Evolutionary conservation across 2,888 invertebrate species (phyloP), one percentile per base, ranked within the genome.

Genomic region (Temnothorax unifasciatus): DNA sequence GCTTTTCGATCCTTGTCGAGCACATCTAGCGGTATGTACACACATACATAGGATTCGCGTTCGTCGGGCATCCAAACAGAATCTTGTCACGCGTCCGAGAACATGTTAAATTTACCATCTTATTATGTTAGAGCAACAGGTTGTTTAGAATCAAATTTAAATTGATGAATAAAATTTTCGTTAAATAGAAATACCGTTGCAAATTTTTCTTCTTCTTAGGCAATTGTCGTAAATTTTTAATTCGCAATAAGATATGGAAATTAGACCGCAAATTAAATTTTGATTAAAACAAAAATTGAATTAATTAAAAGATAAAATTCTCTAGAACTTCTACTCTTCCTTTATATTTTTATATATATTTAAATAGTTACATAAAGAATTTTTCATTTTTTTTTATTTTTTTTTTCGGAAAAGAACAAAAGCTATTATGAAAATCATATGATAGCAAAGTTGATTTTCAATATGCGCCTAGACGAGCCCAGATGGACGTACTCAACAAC

Each of bases 1-100:
- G 91, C 85, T 89, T 85, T 89, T 88, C 89, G 88, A 89, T 88
- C 84, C 71, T 69, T 41, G 71, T 59, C 79, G 47, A 73, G 79
- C 47, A 25, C 0, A 38, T 71, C 59, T 81, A 71, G 71, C 88
- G 89, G 77, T 87, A 50, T 61, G 52, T 63, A 81, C 41, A 3
- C 21, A 61, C 25, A 66, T 59, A 63, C 18, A 57, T 34, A 52
- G 11, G 66, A 73, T 75, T 25, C 41, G 5, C 15, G 75, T 84
- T 82, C 84, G 77, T 57, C 71, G 68, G 66, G 54, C 69, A 57
- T 64, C 38, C 41, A 34, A 15, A n/a, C n/a, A 69, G 68, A 68
- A 54, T n/a, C 59, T 54, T 69, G 54, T 77, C 44, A 71, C 44
- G 34, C 34, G 18, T 13, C 4, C 25, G 25, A 25, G 25, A 66